phyloP scores from a whole-genome alignment of 2,113 vertebrate genomes.

The Corythornis cristatus region DNA sequence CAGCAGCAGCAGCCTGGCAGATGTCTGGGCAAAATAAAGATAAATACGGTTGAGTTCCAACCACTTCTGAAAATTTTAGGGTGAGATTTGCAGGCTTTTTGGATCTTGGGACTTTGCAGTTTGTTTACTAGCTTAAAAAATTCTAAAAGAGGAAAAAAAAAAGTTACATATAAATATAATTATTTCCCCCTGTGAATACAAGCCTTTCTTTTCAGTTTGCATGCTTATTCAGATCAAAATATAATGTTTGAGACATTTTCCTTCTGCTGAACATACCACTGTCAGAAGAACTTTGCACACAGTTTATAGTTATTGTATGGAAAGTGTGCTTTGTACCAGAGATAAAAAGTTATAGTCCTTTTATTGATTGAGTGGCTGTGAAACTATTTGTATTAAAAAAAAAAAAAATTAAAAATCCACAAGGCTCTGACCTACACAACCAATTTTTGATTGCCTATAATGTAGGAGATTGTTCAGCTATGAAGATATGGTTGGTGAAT shows the following conservation, averaged over 20 bases:
- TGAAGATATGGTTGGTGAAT: not conserved
- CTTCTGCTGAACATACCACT: conserved; percentile 63
- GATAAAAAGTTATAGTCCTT: conserved; percentile 33
- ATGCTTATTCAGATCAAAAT: conserved; percentile 43
- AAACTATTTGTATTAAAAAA: not conserved
- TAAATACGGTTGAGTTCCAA: conserved; percentile 11
- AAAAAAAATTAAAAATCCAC: not conserved
- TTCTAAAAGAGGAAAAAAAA: not conserved
- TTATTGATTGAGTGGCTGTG: conserved; percentile 26
- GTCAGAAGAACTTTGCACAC: conserved; percentile 55
- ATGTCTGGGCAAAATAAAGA: conserved; percentile 53
- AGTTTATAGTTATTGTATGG: conserved; percentile 42
- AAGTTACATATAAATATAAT: not conserved
- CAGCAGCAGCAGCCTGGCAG: conserved; percentile 36
- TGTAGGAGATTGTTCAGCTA: not conserved
- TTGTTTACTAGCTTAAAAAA: not conserved
- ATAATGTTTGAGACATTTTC: conserved; percentile 48
- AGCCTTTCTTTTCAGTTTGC: conserved; percentile 14
- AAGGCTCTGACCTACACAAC: not conserved
- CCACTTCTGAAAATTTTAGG: conserved; percentile 10
- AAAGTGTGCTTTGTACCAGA: conserved; percentile 38
- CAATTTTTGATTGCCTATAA: not conserved
- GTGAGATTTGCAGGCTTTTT: conserved; percentile 23
- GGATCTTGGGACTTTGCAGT: conserved; percentile 9
- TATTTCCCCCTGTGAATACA: not conserved